phyloP scores from a whole-genome alignment of 2,113 vertebrate species.

The Vulpes ferrilata region DNA sequence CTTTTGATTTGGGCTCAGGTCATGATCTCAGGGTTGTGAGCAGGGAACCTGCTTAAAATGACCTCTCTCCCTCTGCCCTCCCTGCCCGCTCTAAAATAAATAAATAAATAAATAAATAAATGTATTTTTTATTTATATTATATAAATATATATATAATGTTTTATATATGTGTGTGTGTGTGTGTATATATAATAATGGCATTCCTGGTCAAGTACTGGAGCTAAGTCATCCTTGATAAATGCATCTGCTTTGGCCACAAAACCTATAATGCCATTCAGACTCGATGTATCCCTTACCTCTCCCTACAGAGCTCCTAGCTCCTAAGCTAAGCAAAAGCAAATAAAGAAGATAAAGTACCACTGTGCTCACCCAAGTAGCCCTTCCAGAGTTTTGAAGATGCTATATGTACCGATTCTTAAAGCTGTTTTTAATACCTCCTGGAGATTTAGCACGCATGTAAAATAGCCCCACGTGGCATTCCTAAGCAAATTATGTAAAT shows the following conservation, averaged over 20 bases:
- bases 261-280: background rate
- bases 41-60: background rate
- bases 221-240: background rate
- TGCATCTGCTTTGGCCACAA: background rate
- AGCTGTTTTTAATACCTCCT: slow-evolving; percentile 52
- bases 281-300: background rate
- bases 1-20: background rate
- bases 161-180: too few species aligned
- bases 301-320: background rate
- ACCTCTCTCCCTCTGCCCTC: background rate
- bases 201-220: background rate
- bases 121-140: too few species aligned
- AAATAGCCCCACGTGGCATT: slow-evolving; percentile 44
- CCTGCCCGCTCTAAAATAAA: background rate
- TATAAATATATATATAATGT: too few species aligned
- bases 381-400: background rate
- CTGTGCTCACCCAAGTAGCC: background rate
- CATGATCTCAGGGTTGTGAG: background rate
- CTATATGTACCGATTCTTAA: slow-evolving; percentile 4
- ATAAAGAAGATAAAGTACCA: background rate
- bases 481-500: slow-evolving; percentile 50
- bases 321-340: background rate
- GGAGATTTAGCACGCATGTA: background rate
- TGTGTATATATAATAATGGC: background rate
- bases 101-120: background rate